These are phyloP conservation scores for Clavelina lepadiformis DNA, from an alignment of 23 tunicate species.

Conservation along the genomic window DNA sequence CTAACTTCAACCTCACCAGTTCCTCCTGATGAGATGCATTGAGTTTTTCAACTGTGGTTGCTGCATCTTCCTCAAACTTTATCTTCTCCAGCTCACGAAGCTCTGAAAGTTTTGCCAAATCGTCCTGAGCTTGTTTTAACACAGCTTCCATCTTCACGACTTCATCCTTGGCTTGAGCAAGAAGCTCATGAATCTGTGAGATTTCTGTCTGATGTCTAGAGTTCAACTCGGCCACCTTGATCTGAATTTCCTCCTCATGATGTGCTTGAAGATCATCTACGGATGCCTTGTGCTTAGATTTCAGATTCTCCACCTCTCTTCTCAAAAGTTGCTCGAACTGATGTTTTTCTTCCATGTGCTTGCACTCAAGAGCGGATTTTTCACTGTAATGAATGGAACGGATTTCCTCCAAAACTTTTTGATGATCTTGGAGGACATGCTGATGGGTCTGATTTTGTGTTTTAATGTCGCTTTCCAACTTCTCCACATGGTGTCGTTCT, in stretches of 20 bases:
- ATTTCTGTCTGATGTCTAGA: background rate
- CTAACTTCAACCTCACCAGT: background rate
- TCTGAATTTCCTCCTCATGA: background rate
- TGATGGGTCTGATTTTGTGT: background rate
- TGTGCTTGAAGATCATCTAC: background rate
- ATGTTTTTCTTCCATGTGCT: slow-evolving; percentile 11
- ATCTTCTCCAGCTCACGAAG: slow-evolving; percentile 18
- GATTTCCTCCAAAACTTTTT: background rate
- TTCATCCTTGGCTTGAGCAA: background rate
- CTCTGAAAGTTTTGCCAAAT: slow-evolving; percentile 6
- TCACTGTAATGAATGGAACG: slow-evolving; percentile 5
- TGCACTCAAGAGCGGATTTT: background rate
- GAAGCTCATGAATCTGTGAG: background rate
- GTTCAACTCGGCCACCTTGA: background rate
- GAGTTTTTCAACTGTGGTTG: slow-evolving; percentile 26
- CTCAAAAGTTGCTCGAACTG: background rate
- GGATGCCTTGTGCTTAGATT: background rate
- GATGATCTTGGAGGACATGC: background rate
- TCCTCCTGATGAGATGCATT: slow-evolving; percentile 13
- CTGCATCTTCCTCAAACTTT: slow-evolving; percentile 8
- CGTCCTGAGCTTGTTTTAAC: slow-evolving; percentile 17
- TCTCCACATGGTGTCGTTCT: background rate
- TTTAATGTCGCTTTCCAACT: slow-evolving; percentile 8
- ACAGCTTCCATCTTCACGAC: slow-evolving; percentile 1
- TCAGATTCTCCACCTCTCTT: background rate